Percentiles rank a stretch among this genome's conserved stretches.
These are phyloP conservation scores for Heteromurus nitidus DNA, from an alignment of 2,888 invertebrate genomes.

Conservation along the genomic window DNA sequence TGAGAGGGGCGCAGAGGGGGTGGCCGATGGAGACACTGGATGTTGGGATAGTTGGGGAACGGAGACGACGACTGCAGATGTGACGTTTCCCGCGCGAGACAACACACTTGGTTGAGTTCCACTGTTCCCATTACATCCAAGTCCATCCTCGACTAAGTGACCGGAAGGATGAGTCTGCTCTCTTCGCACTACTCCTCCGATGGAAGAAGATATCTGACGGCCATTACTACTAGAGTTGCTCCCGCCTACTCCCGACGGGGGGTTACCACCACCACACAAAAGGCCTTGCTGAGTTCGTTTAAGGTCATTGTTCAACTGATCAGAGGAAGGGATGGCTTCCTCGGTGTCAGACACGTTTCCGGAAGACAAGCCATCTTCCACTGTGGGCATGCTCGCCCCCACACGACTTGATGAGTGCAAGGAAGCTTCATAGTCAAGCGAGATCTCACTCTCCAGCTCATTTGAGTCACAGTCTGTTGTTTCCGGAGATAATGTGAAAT, in stretches of 20 bases:
- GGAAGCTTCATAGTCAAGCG: conserved; percentile 78
- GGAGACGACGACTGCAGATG: background rate
- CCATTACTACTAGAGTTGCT: conserved; percentile 43
- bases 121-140: conserved; percentile 44
- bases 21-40: conserved; percentile 50
- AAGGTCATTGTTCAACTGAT: conserved; percentile 62
- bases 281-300: conserved; percentile 54
- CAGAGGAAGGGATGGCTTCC: conserved; percentile 66
- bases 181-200: conserved; percentile 4
- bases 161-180: conserved; percentile 23
- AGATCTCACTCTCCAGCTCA: conserved; percentile 90
- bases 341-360: conserved; percentile 95
- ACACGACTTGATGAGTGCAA: conserved; percentile 75
- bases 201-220: conserved; percentile 41
- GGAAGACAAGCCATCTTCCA: conserved; percentile 95
- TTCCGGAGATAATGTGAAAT: conserved; percentile 93
- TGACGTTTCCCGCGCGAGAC: conserved; percentile 14
- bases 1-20: too few species aligned
- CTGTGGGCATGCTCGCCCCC: conserved; percentile 88
- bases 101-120: conserved; percentile 25
- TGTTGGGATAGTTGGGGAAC: conserved; percentile 19
- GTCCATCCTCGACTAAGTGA: conserved; percentile 55
- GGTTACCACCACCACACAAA: conserved; percentile 39
- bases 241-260: too few species aligned
- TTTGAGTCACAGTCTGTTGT: conserved; percentile 94